Conservation (phyloP, 2,888 invertebrate species). For the Macrophya alboannulata region DNA sequence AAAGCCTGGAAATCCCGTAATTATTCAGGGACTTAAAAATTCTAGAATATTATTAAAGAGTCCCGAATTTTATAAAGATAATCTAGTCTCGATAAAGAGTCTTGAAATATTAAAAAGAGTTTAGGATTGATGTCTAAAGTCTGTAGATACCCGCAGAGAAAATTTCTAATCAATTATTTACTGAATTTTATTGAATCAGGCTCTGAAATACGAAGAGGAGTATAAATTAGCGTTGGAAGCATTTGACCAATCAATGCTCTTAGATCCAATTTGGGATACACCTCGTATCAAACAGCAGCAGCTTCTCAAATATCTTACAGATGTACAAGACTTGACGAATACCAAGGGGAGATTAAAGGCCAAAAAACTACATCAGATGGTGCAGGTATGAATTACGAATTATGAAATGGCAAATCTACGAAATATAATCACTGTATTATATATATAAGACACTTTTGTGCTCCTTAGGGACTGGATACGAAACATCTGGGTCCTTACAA, state of each 20-base stretch:
- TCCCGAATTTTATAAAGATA: neutral
- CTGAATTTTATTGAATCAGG: conserved; percentile 80
- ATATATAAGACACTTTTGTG: conserved; percentile 34
- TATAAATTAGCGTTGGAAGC: conserved; percentile 87
- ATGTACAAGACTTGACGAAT: conserved; percentile 84
- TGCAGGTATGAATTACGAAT: conserved; percentile 81
- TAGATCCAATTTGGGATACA: conserved; percentile 90
- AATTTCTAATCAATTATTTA: conserved; percentile 21
- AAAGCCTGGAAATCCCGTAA: neutral
- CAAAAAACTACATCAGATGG: conserved; percentile 86
- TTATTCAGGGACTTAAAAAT: neutral
- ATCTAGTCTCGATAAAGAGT: neutral
- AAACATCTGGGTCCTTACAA: conserved; percentile 88
- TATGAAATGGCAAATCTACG: conserved; percentile 43
- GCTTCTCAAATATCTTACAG: conserved; percentile 85
- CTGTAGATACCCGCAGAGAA: neutral
- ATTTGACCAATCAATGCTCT: conserved; percentile 85
- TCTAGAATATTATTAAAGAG: neutral
- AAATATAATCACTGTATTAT: neutral
- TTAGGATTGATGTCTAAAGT: neutral
- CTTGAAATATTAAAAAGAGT: neutral
- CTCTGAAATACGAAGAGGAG: conserved; percentile 90
- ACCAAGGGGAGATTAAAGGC: conserved; percentile 89
- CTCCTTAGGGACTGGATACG: conserved; percentile 83
- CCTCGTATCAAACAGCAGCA: conserved; percentile 84